These are phyloP conservation scores for Chouioia cunea DNA, from an alignment of 2,888 invertebrate genomes.

Conservation along the genomic window DNA sequence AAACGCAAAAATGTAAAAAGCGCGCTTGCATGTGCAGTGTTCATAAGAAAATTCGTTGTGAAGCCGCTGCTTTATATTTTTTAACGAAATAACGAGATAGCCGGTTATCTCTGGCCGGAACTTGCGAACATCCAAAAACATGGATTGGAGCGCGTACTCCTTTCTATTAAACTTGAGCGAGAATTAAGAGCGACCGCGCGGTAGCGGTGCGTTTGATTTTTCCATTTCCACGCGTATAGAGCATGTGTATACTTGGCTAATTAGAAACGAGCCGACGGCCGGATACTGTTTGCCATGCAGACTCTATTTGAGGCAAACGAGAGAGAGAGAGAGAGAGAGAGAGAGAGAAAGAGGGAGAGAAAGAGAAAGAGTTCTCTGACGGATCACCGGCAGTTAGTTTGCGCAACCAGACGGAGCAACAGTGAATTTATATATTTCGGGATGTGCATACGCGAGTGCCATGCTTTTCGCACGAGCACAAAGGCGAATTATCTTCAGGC, in stretches of 20 bases:
- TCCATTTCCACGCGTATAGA: not conserved
- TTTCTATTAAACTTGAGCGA: constrained; percentile 15
- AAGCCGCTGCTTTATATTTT: constrained; percentile 1
- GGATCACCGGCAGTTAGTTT: constrained; percentile 55
- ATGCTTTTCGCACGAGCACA: constrained; percentile 8
- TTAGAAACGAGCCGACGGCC: constrained; percentile 59
- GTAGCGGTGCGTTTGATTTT: not conserved
- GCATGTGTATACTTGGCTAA: constrained; percentile 50
- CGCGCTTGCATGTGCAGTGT: no score
- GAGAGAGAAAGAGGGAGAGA: constrained; percentile 2
- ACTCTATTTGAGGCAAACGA: constrained; percentile 43
- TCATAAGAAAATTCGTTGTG: constrained; percentile 15
- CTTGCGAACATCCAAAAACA: constrained; percentile 6
- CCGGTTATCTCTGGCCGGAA: constrained; percentile 12
- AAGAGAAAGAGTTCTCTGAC: constrained; percentile 46
- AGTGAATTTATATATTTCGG: constrained; percentile 19
- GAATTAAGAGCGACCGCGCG: constrained; percentile 29
- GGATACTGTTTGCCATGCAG: constrained; percentile 8
- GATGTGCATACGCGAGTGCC: not conserved
- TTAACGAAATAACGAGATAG: constrained; percentile 28
- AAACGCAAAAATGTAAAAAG: constrained; percentile 32
- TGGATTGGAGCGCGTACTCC: not conserved
- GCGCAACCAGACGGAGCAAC: constrained; percentile 23
- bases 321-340: constrained; percentile 34
- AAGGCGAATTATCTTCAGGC: constrained; percentile 39